These are phyloP conservation scores for Meloidogyne chitwoodi DNA, from an alignment of 1,140 invertebrate genomes.

Conservation along the genomic window DNA sequence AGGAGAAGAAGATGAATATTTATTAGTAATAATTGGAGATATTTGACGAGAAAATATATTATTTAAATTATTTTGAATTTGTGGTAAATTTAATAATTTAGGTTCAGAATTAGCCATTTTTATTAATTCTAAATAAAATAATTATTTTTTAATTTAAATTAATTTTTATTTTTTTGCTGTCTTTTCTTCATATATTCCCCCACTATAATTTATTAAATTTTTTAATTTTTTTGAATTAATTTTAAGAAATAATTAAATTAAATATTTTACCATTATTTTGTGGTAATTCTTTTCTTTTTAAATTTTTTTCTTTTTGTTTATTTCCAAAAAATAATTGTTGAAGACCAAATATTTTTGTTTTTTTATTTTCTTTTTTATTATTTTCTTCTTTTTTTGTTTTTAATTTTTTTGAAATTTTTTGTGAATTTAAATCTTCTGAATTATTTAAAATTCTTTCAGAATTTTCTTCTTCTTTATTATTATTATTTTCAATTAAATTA, in stretches of 20 bases:
- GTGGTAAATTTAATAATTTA: neutral
- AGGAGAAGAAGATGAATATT: neutral
- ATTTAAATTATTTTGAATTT: neutral
- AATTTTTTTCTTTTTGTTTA: neutral
- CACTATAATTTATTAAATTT: too few relatives aligned
- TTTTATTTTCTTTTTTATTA: neutral
- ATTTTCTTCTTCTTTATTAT: neutral
- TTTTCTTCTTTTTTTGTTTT: neutral
- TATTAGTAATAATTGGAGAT: neutral
- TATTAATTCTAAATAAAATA: neutral
- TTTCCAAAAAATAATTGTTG: neutral
- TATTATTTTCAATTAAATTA: neutral
- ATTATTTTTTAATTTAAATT: neutral
- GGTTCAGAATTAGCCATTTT: neutral
- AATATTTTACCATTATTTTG: neutral
- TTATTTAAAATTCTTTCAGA: too few relatives aligned
- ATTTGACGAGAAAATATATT: neutral
- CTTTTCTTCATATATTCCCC: too few relatives aligned
- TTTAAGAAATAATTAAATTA: too few relatives aligned
- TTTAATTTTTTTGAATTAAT: too few relatives aligned
- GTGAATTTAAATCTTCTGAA: too few relatives aligned
- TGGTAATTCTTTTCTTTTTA: neutral
- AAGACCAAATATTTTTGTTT: neutral
- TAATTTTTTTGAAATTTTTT: neutral
- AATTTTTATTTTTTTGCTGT: too few relatives aligned